A percentile compares a stretch with the other conserved stretches of the same genome.
Conservation (phyloP, 2,113 vertebrate species). For the Apteryx mantelli region DNA sequence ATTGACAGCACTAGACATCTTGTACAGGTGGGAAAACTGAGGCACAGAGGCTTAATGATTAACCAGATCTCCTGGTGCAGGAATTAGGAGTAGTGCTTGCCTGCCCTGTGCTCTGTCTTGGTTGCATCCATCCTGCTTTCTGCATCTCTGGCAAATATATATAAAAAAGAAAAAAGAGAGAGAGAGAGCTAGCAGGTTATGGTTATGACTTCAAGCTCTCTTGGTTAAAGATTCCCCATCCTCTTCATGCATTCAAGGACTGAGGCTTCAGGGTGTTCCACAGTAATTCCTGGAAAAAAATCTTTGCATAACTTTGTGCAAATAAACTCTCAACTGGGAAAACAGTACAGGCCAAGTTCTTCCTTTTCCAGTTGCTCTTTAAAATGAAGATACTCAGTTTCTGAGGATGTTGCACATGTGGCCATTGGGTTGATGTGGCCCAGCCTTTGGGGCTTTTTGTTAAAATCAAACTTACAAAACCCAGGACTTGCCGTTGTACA, state of each 20-base stretch:
- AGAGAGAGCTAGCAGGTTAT: too few species aligned
- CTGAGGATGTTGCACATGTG: not conserved
- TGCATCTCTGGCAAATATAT: not conserved
- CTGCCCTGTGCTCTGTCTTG: not conserved
- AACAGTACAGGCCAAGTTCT: not conserved
- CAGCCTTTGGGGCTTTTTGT: not conserved
- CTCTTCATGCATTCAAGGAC: too few species aligned
- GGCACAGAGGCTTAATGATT: not conserved
- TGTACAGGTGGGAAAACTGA: not conserved
- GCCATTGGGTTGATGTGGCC: not conserved
- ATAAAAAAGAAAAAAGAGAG: too few species aligned
- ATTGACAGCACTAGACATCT: fast-evolving
- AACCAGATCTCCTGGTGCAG: too few species aligned
- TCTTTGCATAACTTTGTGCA: fast-evolving
- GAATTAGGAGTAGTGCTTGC: fast-evolving
- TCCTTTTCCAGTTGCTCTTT: not conserved
- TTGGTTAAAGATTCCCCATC: not conserved
- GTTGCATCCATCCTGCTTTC: fast-evolving
- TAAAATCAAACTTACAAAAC: too few species aligned
- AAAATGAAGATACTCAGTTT: fast-evolving
- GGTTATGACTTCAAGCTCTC: not conserved
- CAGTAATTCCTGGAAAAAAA: too few species aligned
- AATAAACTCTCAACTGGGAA: not conserved
- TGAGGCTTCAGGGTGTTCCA: not conserved
- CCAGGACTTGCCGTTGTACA: not conserved